Base-by-base conservation (phyloP, 2,888 invertebrate genomes). In the Gibbula magus region DNA sequence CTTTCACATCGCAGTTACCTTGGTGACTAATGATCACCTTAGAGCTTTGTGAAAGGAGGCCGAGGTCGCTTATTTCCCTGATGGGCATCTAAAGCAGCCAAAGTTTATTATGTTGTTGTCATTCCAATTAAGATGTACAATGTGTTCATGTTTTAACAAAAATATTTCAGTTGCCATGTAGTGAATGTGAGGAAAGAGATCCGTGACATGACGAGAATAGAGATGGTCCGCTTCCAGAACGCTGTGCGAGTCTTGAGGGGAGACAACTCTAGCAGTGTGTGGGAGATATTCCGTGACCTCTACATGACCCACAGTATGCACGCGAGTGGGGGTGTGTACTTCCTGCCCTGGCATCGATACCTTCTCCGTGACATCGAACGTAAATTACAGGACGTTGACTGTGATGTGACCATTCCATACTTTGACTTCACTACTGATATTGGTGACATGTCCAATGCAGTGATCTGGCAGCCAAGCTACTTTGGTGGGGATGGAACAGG, bases 351-450 rank as follows among this genome's bases (percentile, higher is more conserved):
- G 92, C 90, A 92, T 82, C 83, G 92, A 20, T 79, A 88, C 20
- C 91, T 91, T 83, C 84, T 92, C 20, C 87, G 90, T 0, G 86
- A 86, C 54, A 39, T 91, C 39, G 92, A 92, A 81, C 89, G 90
- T 82, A 87, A 86, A 52, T 78, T 92, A 29, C 91, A 91, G 79
- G 87, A 91, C 80, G 86, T 91, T 5, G 91, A 91, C 85, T 91
- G 91, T 77, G 82, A 83, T 45, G 86, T 92, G 29, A 88, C 90
- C 1, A 84, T 92, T n/a, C 92, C 92, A 2, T 92, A 91, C 81
- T 91, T 89, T 78, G 92, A 92, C 78, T 92, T 92, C 81, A 89
- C 91, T 0, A 91, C 92, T 16, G 92, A 92, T 82, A 86, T 89
- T 20, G 91, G 91, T 2, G 86, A 88, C 66, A 86, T 92, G 76